phyloP scores from a whole-genome alignment of 2,888 invertebrate species.

The Torymus auratus region DNA sequence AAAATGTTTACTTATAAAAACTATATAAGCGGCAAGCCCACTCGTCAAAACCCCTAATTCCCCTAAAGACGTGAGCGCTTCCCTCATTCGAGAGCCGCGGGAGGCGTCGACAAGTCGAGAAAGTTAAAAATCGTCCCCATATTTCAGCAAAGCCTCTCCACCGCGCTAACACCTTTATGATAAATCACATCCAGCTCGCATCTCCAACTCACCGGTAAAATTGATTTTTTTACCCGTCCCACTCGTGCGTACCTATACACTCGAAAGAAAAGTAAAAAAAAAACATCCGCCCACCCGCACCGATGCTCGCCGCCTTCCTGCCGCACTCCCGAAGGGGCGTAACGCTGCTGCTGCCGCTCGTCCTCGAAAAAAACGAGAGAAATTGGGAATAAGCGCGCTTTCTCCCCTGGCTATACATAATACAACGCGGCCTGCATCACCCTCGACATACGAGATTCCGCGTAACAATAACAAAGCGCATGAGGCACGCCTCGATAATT shows the following conservation, averaged over 20 bases:
- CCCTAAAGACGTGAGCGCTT: no score
- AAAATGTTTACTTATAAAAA: no score
- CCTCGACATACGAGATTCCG: no score
- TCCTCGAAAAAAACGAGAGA: neutral
- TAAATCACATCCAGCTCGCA: constrained; percentile 25
- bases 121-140: constrained; percentile 47
- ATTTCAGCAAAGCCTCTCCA: constrained; percentile 22
- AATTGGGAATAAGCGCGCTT: neutral
- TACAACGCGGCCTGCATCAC: no score
- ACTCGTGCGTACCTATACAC: neutral
- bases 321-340: no score
- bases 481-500: constrained; percentile 47
- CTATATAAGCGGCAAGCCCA: no score
- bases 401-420: neutral
- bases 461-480: neutral
- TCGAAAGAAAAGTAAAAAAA: no score
- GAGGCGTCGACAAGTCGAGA: constrained; percentile 13
- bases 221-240: constrained; percentile 30
- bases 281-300: no score
- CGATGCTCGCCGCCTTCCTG: no score
- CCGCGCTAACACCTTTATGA: neutral
- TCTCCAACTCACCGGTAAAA: constrained; percentile 36
- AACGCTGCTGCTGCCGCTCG: no score
- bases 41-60: no score
- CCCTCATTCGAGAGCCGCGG: neutral